Evolutionary conservation across 1,140 invertebrate genomes (phyloP).

Genomic region (Eupristina koningsbergeri): DNA sequence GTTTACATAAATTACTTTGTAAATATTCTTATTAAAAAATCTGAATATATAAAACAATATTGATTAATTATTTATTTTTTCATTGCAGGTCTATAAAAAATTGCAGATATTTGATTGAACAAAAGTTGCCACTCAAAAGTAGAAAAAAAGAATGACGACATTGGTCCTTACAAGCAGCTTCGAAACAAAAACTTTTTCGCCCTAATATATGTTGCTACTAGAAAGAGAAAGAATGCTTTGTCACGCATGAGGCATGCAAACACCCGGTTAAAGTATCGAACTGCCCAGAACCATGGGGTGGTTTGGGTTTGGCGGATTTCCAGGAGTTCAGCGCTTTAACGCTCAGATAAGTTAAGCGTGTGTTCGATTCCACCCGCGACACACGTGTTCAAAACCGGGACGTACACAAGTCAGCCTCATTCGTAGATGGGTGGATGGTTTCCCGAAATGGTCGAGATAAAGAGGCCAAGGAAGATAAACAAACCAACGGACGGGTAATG

Average conservation of each 20-base stretch:
- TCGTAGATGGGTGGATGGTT: constrained; percentile 59
- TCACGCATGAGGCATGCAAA: constrained; percentile 11
- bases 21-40: too few species aligned
- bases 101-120: too few species aligned
- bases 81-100: too few species aligned
- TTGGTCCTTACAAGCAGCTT: too few species aligned
- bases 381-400: constrained; percentile 51
- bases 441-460: constrained; percentile 41
- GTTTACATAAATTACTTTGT: too few species aligned
- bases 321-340: constrained; percentile 38
- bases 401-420: constrained; percentile 48
- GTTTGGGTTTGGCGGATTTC: constrained; percentile 35
- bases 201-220: background rate
- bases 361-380: constrained; percentile 53
- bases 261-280: constrained; percentile 54
- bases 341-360: constrained; percentile 58
- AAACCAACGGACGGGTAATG: constrained; percentile 38
- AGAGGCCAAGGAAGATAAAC: constrained; percentile 35
- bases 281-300: constrained; percentile 56
- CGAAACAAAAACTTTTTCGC: background rate
- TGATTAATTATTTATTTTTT: too few species aligned
- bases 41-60: too few species aligned
- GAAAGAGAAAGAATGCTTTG: background rate
- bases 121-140: too few species aligned
- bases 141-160: too few species aligned